A percentile compares a stretch with the other conserved stretches of the same genome.
Conservation (phyloP, 2,888 invertebrate species). For the Oscheius sp. region DNA sequence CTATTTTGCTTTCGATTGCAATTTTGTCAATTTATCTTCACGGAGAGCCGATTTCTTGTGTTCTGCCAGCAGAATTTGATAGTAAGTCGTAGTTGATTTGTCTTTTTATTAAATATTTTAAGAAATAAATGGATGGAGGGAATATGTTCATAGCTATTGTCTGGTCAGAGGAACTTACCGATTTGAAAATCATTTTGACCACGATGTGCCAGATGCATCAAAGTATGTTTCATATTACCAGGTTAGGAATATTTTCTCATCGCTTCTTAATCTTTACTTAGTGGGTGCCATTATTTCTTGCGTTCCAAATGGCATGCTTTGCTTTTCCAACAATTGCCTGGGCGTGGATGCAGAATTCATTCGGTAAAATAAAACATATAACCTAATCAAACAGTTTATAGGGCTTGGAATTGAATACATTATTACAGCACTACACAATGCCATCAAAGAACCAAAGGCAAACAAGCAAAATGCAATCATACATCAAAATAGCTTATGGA, state of each 20-base stretch:
- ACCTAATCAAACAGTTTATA: too few relatives aligned
- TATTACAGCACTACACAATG: not conserved
- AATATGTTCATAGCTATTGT: not conserved
- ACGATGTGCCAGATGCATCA: not conserved
- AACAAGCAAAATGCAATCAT: not conserved
- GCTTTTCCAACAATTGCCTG: not conserved
- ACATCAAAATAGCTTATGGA: not conserved
- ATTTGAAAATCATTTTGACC: not conserved
- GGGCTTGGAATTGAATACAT: not conserved
- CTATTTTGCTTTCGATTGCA: not conserved
- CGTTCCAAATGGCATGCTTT: slow-evolving; percentile 6
- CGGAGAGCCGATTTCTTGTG: slow-evolving; percentile 1
- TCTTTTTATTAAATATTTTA: not conserved
- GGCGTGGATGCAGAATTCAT: not conserved
- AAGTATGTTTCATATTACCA: slow-evolving; percentile 2
- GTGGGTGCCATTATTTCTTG: slow-evolving; percentile 1
- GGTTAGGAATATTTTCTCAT: not conserved
- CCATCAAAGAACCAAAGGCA: not conserved
- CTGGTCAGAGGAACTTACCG: slow-evolving; percentile 3
- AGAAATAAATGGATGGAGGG: not conserved
- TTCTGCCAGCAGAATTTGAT: not conserved
- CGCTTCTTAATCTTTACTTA: not conserved
- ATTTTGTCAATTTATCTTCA: not conserved
- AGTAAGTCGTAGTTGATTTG: not conserved
- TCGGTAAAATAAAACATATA: too few relatives aligned